phyloP scores from a whole-genome alignment of 2,888 invertebrate species.

The Bhutanitis thaidina region DNA sequence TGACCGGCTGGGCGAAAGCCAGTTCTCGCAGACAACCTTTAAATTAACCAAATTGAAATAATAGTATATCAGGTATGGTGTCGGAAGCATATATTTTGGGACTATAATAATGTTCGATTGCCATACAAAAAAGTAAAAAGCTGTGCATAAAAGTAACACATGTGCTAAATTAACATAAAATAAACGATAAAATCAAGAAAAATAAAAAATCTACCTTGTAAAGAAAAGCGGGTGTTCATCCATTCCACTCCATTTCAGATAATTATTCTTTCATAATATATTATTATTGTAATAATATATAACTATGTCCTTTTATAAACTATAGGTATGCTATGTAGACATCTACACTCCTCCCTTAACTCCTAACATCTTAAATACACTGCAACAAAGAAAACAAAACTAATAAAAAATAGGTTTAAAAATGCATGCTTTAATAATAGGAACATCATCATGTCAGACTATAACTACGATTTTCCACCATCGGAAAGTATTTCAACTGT shows the following conservation, averaged over 20 bases:
- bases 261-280: constrained; percentile 69
- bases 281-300: constrained; percentile 79
- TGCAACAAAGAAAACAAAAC: constrained; percentile 66
- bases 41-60: too few relatives aligned
- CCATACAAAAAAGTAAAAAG: too few relatives aligned
- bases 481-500: too few relatives aligned
- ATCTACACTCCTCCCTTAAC: constrained; percentile 74
- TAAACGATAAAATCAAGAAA: constrained; percentile 31
- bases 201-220: constrained; percentile 60
- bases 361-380: constrained; percentile 77
- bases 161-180: constrained; percentile 17
- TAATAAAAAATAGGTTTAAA: constrained; percentile 38
- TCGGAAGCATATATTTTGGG: too few relatives aligned
- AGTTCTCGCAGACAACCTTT: too few relatives aligned
- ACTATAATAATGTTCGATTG: too few relatives aligned
- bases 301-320: constrained; percentile 76
- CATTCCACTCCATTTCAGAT: constrained; percentile 63
- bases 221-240: constrained; percentile 66
- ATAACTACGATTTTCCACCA: too few relatives aligned
- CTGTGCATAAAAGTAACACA: too few relatives aligned
- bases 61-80: too few relatives aligned
- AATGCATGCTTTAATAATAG: too few relatives aligned
- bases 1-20: too few relatives aligned
- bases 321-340: constrained; percentile 77
- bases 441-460: too few relatives aligned